These are phyloP conservation scores for Brachyptera putata DNA, from an alignment of 2,888 invertebrate species.

Conservation along the genomic window DNA sequence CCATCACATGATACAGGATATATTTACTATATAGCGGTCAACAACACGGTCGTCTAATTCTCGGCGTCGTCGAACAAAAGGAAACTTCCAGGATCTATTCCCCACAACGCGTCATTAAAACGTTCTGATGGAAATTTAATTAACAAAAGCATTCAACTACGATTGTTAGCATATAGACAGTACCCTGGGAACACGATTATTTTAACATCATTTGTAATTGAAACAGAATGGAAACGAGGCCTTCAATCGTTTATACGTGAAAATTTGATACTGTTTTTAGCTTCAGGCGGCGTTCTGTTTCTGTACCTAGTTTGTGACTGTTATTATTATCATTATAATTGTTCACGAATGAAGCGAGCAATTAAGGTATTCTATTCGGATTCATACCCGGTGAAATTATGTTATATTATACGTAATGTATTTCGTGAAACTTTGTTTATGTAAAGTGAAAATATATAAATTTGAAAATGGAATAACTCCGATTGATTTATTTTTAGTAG, in stretches of 20 bases:
- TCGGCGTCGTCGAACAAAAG: neutral
- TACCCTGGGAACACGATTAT: neutral
- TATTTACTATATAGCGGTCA: neutral
- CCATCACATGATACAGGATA: no score
- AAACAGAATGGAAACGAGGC: neutral
- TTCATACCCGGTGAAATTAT: no score
- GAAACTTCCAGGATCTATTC: neutral
- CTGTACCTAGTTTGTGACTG: neutral
- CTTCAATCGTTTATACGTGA: neutral
- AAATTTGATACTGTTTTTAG: neutral
- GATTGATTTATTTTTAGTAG: no score
- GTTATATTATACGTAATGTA: no score
- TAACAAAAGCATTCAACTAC: constrained; percentile 2
- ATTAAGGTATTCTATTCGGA: no score
- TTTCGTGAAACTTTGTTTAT: no score
- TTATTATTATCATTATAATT: neutral
- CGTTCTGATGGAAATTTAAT: constrained; percentile 4
- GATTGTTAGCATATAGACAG: neutral
- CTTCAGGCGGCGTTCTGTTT: neutral
- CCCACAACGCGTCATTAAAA: neutral
- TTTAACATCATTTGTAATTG: neutral
- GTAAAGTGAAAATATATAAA: no score
- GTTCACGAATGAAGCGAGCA: neutral
- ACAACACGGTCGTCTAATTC: neutral
- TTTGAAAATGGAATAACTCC: no score